A percentile compares a stretch with the other conserved stretches of the same genome.
Evolutionary conservation across 2,797 vertebrate species (phyloP).

Genomic region (Lutjanus argentimaculatus): DNA sequence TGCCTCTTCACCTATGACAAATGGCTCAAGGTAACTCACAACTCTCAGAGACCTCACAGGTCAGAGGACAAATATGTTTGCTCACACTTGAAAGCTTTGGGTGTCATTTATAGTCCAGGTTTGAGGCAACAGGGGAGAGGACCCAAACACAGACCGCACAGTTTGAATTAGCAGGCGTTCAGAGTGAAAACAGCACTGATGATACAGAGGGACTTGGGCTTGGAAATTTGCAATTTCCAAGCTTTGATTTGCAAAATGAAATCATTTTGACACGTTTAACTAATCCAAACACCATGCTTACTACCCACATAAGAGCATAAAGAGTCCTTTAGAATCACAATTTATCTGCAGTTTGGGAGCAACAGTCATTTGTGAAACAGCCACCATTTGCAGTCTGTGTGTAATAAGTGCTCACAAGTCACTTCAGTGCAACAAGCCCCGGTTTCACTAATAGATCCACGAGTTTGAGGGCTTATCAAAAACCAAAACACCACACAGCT

Average conservation of each 20-base stretch:
- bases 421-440: background rate
- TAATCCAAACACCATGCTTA: background rate
- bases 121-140: background rate
- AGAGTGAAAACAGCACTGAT: background rate
- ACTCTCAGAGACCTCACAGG: background rate
- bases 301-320: background rate
- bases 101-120: background rate
- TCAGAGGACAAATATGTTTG: background rate
- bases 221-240: background rate
- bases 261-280: background rate
- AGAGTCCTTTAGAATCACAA: background rate
- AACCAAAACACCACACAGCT: background rate
- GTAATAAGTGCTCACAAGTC: background rate
- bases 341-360: background rate
- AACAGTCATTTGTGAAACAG: background rate
- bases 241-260: background rate
- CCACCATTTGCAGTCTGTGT: background rate
- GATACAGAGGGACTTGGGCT: no score
- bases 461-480: constrained; percentile 4
- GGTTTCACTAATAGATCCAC: background rate
- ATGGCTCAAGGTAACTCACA: constrained; percentile 92
- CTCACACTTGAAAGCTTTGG: background rate
- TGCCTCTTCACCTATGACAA: constrained; percentile 98
- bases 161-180: background rate
- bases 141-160: background rate